phyloP scores from a whole-genome alignment of 2,888 invertebrate species.

The Dicyrtoma fusca region DNA sequence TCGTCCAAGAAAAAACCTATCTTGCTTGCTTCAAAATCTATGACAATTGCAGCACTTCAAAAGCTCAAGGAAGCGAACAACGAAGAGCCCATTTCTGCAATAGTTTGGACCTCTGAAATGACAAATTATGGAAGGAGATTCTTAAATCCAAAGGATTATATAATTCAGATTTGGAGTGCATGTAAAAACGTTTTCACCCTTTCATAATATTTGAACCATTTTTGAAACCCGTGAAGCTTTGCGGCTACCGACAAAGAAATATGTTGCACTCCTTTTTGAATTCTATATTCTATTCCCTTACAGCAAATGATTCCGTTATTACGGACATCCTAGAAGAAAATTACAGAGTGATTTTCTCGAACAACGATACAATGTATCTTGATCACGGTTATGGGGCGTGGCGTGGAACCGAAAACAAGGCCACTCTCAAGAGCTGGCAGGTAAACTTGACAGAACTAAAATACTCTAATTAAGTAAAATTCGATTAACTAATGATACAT shows the following conservation, averaged over 20 bases:
- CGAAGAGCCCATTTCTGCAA: conserved; percentile 67
- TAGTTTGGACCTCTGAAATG: conserved; percentile 81
- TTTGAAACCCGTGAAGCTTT: too few species aligned
- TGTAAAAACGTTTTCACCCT: not conserved
- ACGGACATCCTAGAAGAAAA: conserved; percentile 71
- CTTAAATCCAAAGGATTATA: conserved; percentile 74
- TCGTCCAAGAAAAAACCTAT: conserved; percentile 73
- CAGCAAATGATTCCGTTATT: conserved; percentile 64
- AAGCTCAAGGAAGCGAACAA: conserved; percentile 45
- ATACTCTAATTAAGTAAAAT: too few species aligned
- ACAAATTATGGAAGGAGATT: conserved; percentile 70
- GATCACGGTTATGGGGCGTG: conserved; percentile 85
- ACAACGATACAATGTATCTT: conserved; percentile 82
- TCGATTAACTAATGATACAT: not conserved
- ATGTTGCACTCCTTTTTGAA: too few species aligned
- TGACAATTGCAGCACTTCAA: conserved; percentile 32
- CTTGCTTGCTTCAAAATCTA: conserved; percentile 13
- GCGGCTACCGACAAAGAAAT: too few species aligned
- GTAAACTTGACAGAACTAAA: too few species aligned
- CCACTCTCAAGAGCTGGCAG: conserved; percentile 56
- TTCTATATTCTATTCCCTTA: not conserved
- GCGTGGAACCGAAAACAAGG: conserved; percentile 64
- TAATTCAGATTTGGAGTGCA: conserved; percentile 66
- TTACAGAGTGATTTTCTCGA: conserved; percentile 78
- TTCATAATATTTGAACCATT: too few species aligned